A percentile compares a stretch with the other conserved stretches of the same genome.
phyloP scores from a whole-genome alignment of 2,113 vertebrate genomes.

The Cavia porcellus region DNA sequence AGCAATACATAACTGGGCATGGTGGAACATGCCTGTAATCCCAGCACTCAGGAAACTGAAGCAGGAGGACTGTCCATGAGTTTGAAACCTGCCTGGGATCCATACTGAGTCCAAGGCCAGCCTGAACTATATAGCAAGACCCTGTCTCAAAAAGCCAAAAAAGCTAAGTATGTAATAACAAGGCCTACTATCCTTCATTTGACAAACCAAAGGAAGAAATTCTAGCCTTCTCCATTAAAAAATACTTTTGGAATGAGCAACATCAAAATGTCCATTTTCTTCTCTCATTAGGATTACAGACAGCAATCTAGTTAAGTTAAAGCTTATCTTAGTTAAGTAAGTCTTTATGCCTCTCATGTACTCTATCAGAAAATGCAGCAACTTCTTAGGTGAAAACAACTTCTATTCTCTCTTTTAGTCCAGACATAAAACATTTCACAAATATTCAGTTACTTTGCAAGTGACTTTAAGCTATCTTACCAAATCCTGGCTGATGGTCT shows the following conservation, averaged over 20 bases:
- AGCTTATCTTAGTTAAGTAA: conserved; percentile 16
- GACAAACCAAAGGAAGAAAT: conserved; percentile 59
- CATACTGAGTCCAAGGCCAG: background rate
- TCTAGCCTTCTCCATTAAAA: conserved; percentile 44
- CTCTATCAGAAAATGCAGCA: conserved; percentile 47
- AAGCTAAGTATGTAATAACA: conserved; percentile 31
- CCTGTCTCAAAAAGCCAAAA: background rate
- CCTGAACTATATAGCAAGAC: background rate
- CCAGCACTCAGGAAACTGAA: background rate
- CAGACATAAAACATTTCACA: conserved; percentile 35
- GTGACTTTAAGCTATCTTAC: conserved; percentile 43
- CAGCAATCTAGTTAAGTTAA: conserved; percentile 37
- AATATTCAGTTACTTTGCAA: conserved; percentile 47
- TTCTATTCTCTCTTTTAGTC: conserved; percentile 47
- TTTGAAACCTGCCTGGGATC: too few relatives aligned
- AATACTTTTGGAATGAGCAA: conserved; percentile 53
- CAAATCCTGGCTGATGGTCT: background rate
- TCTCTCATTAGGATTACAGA: conserved; percentile 17
- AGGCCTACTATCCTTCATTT: background rate
- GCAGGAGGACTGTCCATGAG: background rate
- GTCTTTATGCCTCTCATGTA: background rate
- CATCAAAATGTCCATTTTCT: conserved; percentile 45
- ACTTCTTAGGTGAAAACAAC: conserved; percentile 48
- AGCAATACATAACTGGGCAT: background rate
- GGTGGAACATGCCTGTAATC: background rate